phyloP scores from a whole-genome alignment of 2,113 vertebrate genomes.

The Taurulus bubalis region DNA sequence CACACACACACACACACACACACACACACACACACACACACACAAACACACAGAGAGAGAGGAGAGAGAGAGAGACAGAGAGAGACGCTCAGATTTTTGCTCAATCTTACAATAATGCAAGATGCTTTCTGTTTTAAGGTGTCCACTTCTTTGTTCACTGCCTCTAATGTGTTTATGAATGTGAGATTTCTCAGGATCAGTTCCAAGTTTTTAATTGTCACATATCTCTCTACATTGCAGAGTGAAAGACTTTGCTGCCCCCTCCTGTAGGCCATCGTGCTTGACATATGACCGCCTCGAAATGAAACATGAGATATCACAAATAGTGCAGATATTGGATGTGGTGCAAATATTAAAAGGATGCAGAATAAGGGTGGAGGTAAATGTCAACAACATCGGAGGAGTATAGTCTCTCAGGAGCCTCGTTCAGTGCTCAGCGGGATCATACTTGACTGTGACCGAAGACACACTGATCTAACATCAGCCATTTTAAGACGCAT shows the following conservation, averaged over 20 bases:
- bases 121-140: neutral
- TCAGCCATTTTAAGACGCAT: neutral
- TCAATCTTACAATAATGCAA: neutral
- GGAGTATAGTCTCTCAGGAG: neutral
- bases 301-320: neutral
- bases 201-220: neutral
- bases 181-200: neutral
- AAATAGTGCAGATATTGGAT: neutral
- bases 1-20: too few relatives aligned
- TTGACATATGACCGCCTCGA: neutral
- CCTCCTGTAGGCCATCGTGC: neutral
- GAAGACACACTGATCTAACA: neutral
- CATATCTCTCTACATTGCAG: neutral
- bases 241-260: neutral
- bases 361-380: neutral
- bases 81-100: too few relatives aligned
- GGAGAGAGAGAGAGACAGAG: too few relatives aligned
- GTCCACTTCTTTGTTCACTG: neutral
- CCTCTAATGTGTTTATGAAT: neutral
- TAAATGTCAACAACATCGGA: neutral
- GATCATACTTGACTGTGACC: neutral
- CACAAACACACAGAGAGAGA: too few relatives aligned
- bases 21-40: too few relatives aligned
- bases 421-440: neutral
- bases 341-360: neutral